Percentiles rank a stretch among this genome's conserved stretches.
Conservation (phyloP, 1,140 invertebrate species). For the Heliothis virescens region DNA sequence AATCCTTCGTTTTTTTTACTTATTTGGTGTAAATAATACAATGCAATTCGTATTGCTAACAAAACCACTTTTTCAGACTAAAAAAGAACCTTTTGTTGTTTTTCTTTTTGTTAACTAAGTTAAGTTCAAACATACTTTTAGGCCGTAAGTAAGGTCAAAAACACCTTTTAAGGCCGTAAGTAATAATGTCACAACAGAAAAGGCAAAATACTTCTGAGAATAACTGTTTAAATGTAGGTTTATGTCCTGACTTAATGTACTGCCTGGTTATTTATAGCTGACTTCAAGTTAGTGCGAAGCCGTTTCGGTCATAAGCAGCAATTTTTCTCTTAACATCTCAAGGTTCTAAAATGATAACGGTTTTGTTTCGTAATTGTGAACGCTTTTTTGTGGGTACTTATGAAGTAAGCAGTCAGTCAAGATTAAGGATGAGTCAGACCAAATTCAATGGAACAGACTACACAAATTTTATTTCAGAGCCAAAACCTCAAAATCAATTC, state of each 20-base stretch:
- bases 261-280: constrained; percentile 19
- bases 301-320: not conserved
- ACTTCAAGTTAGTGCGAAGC: constrained; percentile 6
- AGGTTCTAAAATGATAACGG: constrained; percentile 12
- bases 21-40: not conserved
- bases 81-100: too few species aligned
- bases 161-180: not conserved
- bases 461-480: not conserved
- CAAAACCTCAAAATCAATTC: not conserved
- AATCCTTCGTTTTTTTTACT: constrained; percentile 4
- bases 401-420: constrained; percentile 17
- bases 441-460: not conserved
- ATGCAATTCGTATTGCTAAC: not conserved
- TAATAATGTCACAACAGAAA: constrained; percentile 1
- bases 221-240: not conserved
- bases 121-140: too few species aligned
- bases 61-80: not conserved
- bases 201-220: constrained; percentile 11
- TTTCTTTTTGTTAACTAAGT: too few species aligned
- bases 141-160: too few species aligned
- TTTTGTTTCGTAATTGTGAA: not conserved
- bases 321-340: not conserved
- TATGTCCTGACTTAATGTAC: not conserved
- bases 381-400: constrained; percentile 8
- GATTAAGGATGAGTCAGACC: not conserved